Conservation (phyloP, 2,797 vertebrate species). For the Lutjanus campechanus region DNA sequence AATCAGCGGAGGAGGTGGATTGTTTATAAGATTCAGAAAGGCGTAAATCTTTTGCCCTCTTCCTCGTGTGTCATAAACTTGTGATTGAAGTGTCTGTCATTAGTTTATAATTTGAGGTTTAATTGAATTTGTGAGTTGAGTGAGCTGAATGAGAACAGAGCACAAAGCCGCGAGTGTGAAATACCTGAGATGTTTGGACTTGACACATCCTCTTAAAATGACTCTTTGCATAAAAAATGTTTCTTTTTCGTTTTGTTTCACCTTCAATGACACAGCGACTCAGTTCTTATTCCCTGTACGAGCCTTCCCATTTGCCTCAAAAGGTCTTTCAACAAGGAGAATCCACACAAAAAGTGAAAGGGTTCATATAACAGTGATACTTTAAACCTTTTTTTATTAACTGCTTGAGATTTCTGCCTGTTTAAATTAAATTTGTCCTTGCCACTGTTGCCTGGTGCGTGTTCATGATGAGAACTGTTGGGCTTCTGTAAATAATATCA, state of each 20-base stretch:
- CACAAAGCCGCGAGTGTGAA: background rate
- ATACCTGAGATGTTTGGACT: conserved; percentile 13
- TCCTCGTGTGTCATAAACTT: conserved; percentile 31
- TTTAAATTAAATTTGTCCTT: no score
- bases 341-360: background rate
- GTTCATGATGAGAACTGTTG: no score
- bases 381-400: background rate
- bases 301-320: background rate
- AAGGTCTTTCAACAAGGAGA: background rate
- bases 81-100: conserved; percentile 28
- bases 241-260: conserved; percentile 1
- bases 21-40: conserved; percentile 26
- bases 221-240: background rate
- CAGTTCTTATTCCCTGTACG: background rate
- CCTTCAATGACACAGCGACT: background rate
- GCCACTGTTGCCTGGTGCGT: no score
- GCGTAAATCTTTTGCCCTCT: conserved; percentile 14
- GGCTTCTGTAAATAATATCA: no score
- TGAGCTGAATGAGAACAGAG: conserved; percentile 5
- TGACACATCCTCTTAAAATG: background rate
- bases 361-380: background rate
- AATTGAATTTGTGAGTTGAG: conserved; percentile 34
- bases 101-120: conserved; percentile 32
- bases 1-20: conserved; percentile 42
- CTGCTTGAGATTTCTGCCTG: no score